Evolutionary conservation across 2,113 vertebrate species (phyloP).

Genomic region (Pteropus alecto): DNA sequence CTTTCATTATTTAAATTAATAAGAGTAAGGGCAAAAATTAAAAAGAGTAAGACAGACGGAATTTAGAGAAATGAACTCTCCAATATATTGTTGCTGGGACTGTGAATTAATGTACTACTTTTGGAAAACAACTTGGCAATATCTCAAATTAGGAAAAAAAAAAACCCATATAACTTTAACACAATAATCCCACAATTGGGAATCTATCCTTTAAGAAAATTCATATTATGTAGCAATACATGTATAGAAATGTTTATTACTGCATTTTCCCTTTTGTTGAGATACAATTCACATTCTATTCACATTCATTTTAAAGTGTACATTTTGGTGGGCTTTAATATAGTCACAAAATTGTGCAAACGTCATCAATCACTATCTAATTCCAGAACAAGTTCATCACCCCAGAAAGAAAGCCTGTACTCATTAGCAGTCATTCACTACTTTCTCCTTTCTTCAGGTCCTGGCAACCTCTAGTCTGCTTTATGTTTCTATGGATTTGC

Average conservation of each 20-base stretch:
- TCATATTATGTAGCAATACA: background rate
- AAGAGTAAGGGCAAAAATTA: background rate
- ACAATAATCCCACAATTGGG: background rate
- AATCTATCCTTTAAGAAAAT: background rate
- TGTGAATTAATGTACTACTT: background rate
- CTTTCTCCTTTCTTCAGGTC: background rate
- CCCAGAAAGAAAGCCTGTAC: background rate
- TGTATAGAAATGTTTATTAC: background rate
- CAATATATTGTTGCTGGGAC: background rate
- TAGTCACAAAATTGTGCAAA: background rate
- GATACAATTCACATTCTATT: background rate
- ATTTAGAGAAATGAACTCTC: background rate
- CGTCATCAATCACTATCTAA: background rate
- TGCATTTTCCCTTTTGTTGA: background rate
- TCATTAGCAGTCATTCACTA: background rate
- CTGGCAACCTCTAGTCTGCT: no score
- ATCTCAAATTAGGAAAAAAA: background rate
- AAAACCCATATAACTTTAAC: background rate
- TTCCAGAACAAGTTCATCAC: background rate
- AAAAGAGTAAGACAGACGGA: background rate
- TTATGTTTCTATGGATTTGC: background rate
- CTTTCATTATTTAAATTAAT: background rate
- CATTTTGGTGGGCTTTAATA: background rate
- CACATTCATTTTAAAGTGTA: background rate
- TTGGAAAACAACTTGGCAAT: background rate